Percentiles rank a stretch among this genome's conserved stretches.
phyloP scores from a whole-genome alignment of 2,888 invertebrate genomes.

The Sinopyrophorus schimmeli region DNA sequence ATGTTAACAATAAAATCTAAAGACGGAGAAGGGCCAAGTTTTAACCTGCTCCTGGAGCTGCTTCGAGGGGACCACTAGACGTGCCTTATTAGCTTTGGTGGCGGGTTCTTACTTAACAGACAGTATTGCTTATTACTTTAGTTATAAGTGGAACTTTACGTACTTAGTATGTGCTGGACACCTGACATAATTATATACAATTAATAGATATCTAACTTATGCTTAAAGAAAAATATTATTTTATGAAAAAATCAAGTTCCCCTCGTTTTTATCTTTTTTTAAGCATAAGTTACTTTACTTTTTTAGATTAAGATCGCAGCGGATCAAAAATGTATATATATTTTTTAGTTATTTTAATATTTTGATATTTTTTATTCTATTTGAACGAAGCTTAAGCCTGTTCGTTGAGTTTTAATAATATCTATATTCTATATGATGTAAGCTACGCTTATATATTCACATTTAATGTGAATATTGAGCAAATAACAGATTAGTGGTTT shows the following conservation, averaged over 20 bases:
- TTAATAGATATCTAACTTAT: conserved; percentile 19
- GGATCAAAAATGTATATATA: conserved; percentile 30
- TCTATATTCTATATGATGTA: conserved; percentile 33
- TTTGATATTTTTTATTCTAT: conserved; percentile 33
- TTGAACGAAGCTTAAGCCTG: conserved; percentile 28
- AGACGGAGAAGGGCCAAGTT: conserved; percentile 87
- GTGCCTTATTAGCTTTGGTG: conserved; percentile 54
- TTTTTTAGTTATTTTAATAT: conserved; percentile 30
- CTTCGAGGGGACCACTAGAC: conserved; percentile 85
- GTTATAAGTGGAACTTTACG: conserved; percentile 52
- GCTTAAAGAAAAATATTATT: conserved; percentile 14
- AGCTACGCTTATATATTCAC: conserved; percentile 20
- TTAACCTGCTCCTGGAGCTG: conserved; percentile 94
- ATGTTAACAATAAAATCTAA: conserved; percentile 85
- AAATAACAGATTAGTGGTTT: conserved; percentile 12
- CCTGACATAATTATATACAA: conserved; percentile 10
- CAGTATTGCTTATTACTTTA: conserved; percentile 52
- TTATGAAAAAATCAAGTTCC: conserved; percentile 7
- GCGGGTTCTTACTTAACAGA: conserved; percentile 52
- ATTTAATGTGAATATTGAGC: conserved; percentile 24
- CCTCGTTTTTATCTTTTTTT: conserved; percentile 5
- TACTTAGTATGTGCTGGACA: conserved; percentile 49
- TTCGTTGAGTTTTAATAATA: conserved; percentile 38
- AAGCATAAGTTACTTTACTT: conserved; percentile 12
- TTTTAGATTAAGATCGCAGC: conserved; percentile 22